These are phyloP conservation scores for Peucedramus taeniatus DNA, from an alignment of 2,113 vertebrate species.

Conservation along the genomic window DNA sequence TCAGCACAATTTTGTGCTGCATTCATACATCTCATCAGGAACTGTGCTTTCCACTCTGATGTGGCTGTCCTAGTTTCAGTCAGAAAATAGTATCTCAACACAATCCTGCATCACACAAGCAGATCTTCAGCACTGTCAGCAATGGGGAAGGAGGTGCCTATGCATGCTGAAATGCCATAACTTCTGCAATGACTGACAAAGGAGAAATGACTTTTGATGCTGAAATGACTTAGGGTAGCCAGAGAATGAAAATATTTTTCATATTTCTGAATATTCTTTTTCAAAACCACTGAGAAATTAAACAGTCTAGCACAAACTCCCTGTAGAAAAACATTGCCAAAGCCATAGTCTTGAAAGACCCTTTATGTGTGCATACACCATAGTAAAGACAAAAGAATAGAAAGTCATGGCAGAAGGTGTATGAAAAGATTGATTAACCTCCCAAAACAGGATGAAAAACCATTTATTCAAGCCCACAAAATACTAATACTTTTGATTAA, in stretches of 20 bases:
- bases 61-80: neutral
- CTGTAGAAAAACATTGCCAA: neutral
- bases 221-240: neutral
- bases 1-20: neutral
- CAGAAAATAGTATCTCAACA: neutral
- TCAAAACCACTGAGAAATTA: neutral
- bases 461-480: neutral
- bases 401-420: neutral
- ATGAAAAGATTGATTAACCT: neutral
- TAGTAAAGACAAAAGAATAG: neutral
- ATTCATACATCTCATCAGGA: neutral
- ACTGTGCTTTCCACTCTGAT: neutral
- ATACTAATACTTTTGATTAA: neutral
- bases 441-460: neutral
- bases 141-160: neutral
- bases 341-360: neutral
- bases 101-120: neutral
- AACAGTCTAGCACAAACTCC: neutral
- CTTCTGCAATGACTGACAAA: neutral
- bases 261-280: neutral
- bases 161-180: neutral
- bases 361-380: neutral
- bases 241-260: neutral
- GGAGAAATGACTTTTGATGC: neutral
- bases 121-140: neutral